A percentile compares a stretch with the other conserved stretches of the same genome.
Evolutionary conservation across 1,140 invertebrate genomes (phyloP).

Genomic region (Cydia pomonella): DNA sequence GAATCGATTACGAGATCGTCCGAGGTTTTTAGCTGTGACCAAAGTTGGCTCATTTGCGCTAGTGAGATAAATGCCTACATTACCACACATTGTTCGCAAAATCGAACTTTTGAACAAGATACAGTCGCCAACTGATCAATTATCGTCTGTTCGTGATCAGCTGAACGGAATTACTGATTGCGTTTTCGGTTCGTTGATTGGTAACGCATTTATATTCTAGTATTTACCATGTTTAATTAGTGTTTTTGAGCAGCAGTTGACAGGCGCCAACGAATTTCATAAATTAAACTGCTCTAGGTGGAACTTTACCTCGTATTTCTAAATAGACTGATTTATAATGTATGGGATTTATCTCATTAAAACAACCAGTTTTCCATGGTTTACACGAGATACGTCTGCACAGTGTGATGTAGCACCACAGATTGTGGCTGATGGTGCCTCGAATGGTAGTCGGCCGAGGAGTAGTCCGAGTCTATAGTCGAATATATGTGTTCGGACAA

Average conservation of each 20-base stretch:
- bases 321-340: not conserved
- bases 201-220: not conserved
- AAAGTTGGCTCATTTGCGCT: slow-evolving; percentile 2
- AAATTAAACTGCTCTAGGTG: not conserved
- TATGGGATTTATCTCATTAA: not conserved
- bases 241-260: not conserved
- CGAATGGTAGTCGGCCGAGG: slow-evolving; percentile 71
- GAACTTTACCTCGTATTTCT: not conserved
- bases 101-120: not conserved
- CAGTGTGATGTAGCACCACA: slow-evolving; percentile 73
- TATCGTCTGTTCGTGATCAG: slow-evolving; percentile 6
- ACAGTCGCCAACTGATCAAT: not conserved
- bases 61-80: slow-evolving; percentile 2
- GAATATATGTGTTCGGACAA: slow-evolving; percentile 92
- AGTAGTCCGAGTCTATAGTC: slow-evolving; percentile 91
- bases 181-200: not conserved
- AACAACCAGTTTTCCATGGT: slow-evolving; percentile 15
- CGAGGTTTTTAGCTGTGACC: not conserved
- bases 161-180: slow-evolving; percentile 17
- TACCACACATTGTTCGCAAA: not conserved
- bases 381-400: slow-evolving; percentile 79
- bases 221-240: not conserved
- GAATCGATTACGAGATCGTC: slow-evolving; percentile 26
- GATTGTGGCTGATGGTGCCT: slow-evolving; percentile 70
- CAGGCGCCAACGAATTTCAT: not conserved